These are phyloP conservation scores for Aphrophora alni DNA, from an alignment of 2,888 invertebrate genomes.

Conservation along the genomic window DNA sequence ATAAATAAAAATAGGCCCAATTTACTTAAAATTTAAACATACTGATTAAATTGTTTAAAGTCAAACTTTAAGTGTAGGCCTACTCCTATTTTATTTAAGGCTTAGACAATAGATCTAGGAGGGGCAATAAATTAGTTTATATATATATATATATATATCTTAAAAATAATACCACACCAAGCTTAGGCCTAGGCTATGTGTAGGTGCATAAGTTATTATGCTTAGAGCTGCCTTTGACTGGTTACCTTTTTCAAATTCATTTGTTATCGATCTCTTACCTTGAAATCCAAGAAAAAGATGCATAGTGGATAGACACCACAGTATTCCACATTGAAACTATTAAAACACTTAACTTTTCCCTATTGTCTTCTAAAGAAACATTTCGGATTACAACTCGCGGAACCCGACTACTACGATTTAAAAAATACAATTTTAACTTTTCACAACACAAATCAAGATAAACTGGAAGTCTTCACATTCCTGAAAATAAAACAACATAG, in stretches of 20 bases:
- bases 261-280: constrained; percentile 48
- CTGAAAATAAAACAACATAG: constrained; percentile 46
- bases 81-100: too few species aligned
- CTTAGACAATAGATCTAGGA: too few species aligned
- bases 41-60: too few species aligned
- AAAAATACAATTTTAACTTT: constrained; percentile 42
- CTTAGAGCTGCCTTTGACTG: constrained; percentile 24
- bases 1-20: too few species aligned
- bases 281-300: constrained; percentile 47
- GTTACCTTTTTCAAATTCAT: constrained; percentile 28
- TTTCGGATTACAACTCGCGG: constrained; percentile 45
- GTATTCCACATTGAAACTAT: constrained; percentile 44
- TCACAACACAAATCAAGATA: constrained; percentile 47
- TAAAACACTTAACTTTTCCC: constrained; percentile 38
- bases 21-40: too few species aligned
- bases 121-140: too few species aligned
- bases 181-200: neutral
- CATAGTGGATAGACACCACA: constrained; percentile 47
- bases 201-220: constrained; percentile 12
- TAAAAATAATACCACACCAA: constrained; percentile 18
- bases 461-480: constrained; percentile 46
- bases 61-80: too few species aligned
- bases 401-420: constrained; percentile 42
- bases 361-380: constrained; percentile 42
- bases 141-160: too few species aligned